These are phyloP conservation scores for Acanthococcus lagerstroemiae DNA, from an alignment of 2,888 invertebrate species.

Conservation along the genomic window DNA sequence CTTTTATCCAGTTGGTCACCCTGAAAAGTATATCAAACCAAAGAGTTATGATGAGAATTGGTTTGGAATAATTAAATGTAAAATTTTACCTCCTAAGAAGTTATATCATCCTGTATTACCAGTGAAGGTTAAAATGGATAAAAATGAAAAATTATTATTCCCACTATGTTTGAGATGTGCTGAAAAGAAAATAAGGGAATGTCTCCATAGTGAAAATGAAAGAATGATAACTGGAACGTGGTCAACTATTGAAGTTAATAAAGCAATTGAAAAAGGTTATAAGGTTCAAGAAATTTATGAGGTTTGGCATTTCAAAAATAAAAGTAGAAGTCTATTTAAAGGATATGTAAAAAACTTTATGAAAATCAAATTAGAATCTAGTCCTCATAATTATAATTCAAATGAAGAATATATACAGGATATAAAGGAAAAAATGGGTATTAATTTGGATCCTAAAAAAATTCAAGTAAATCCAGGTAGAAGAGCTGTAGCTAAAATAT, in stretches of 20 bases:
- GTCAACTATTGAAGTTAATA: constrained; percentile 20
- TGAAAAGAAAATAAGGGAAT: constrained; percentile 4
- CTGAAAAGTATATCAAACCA: constrained; percentile 34
- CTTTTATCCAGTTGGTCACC: constrained; percentile 35
- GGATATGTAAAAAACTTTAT: constrained; percentile 33
- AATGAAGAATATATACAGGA: constrained; percentile 34
- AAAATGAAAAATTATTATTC: constrained; percentile 22
- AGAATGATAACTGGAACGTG: constrained; percentile 17
- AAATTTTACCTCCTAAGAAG: constrained; percentile 34
- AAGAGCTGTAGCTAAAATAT: constrained; percentile 36
- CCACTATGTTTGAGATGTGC: constrained; percentile 19
- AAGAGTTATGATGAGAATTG: constrained; percentile 34
- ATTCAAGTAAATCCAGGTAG: constrained; percentile 35
- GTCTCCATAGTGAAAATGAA: constrained; percentile 14
- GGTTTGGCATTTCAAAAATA: constrained; percentile 26
- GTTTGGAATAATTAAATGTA: constrained; percentile 36
- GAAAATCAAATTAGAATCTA: constrained; percentile 19
- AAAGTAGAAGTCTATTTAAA: constrained; percentile 32
- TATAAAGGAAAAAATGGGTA: constrained; percentile 34
- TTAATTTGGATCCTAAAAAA: constrained; percentile 34
- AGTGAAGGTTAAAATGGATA: constrained; percentile 10
- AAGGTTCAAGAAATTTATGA: constrained; percentile 24
- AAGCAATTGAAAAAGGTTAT: constrained; percentile 23
- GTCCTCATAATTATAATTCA: constrained; percentile 32
- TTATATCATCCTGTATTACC: constrained; percentile 34